Conservation (phyloP, 2,888 invertebrate genomes). For the Thumatha senex region DNA sequence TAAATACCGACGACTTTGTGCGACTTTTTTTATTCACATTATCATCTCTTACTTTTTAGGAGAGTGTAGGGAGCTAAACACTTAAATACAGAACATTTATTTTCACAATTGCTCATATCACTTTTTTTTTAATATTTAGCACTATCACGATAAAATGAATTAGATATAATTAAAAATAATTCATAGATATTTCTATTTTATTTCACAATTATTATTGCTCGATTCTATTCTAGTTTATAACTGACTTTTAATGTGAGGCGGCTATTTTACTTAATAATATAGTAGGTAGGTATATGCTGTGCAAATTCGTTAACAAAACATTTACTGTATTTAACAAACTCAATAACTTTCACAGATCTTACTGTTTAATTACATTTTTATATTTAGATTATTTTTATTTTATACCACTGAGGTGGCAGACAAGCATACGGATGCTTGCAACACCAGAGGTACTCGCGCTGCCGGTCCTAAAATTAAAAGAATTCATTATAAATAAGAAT, state of each 20-base stretch:
- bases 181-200: constrained; percentile 17
- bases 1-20: constrained; percentile 30
- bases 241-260: constrained; percentile 18
- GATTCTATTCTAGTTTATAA: constrained; percentile 20
- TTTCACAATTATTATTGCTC: constrained; percentile 36
- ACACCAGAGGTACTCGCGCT: too few relatives aligned
- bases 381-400: too few relatives aligned
- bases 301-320: not conserved
- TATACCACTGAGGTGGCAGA: too few relatives aligned
- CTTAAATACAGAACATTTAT: constrained; percentile 1
- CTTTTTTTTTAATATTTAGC: constrained; percentile 15
- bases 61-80: not conserved
- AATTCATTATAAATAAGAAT: too few relatives aligned
- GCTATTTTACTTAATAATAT: not conserved
- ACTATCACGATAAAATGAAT: constrained; percentile 29
- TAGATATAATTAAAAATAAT: constrained; percentile 14
- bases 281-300: not conserved
- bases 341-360: too few relatives aligned
- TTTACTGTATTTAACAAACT: too few relatives aligned
- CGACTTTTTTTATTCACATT: constrained; percentile 29
- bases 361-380: too few relatives aligned
- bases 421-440: too few relatives aligned
- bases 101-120: constrained; percentile 10
- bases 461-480: too few relatives aligned
- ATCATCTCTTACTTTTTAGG: not conserved